Base-by-base conservation (phyloP, 2,888 invertebrate species). In the Dasysyrphus tricinctus region DNA sequence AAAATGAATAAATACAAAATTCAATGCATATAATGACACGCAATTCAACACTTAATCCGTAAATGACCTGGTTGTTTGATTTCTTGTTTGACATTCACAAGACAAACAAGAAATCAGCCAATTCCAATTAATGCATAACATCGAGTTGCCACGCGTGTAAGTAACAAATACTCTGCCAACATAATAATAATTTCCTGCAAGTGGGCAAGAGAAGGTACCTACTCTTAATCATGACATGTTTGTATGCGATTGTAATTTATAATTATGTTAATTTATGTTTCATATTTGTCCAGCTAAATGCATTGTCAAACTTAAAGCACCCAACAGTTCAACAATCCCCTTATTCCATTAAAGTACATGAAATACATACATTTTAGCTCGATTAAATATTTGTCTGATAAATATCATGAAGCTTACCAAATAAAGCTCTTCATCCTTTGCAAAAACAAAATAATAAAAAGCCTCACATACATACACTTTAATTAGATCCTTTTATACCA, bases 341-440 rank as follows among this genome's bases (percentile, higher is more conserved):
- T 37, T 24, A 19, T 14, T 12, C 61, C 19, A 59, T 59, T 59
- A 19, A 14, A 39, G 5, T 14, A 3, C 37, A 59, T 59, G 19
- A 19, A 59, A 19, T 14, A 59, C 59, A 59, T 59, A 39, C 14
- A 54, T 29, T 29, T 54, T 14, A 54, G 51, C 51, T 29, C 7
- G 29, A 54, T 14, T 54, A 14, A 54, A 54, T 54, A 56, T 56
- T 56, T 56, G n/a, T 56, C 32, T 56, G 56, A 56, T 32, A 56
- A 56, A 32, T n/a, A 34, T 34, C n/a, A 16, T 34, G 11, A 16
- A 56, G 56, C 56, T 34, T 56, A 9, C 0, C 32, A 56, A 56
- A 56, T 34, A 34, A 56, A 56, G 32, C 56, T 56, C 5, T 34
- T 56, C 7, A 29, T 29, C 14, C n/a, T 29, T n/a, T 32, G 32